Base-by-base conservation (phyloP, 1,140 invertebrate genomes). In the Macrostomum lignano region DNA sequence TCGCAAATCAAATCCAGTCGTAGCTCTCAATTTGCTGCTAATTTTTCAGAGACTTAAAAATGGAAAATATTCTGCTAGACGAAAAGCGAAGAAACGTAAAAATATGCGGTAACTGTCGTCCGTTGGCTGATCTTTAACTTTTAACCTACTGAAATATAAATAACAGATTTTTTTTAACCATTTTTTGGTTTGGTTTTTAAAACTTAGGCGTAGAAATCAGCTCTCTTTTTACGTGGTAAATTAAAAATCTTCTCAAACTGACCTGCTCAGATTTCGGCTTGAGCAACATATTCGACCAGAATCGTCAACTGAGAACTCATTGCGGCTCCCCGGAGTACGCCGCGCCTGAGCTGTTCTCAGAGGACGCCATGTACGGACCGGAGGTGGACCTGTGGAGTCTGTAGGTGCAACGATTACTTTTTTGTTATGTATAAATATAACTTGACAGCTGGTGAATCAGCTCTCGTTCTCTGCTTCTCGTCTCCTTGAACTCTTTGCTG, bases 251-350 rank as follows among this genome's bases (percentile, higher is more conserved):
- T 28, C 4, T 3, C 9, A 28, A 5, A 5, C 15, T 15, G 19
- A 15, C 15, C 19, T 24, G 9, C n/a, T n/a, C 23, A 69, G 67
- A 73, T 60, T 72, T 72, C 52, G 70, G 71, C 11, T 46, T 73
- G 28, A 70, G 69, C 42, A 72, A 71, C 44, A 46, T 64, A 10
- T 70, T 64, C 49, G 52, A 48, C 15, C 47, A 55, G 10, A 54
- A 62, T 13, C 59, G 61, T 10, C 55, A 60, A 17, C 52, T 72
- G 42, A 61, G 62, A 37, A 73, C 70, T 0, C 68, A 70, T 38
- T 73, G 71, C 48, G 70, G 70, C 15, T 72, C 70, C 17, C 65
- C 70, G 2, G 70, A 72, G 51, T 73, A 72, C 46, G 70, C 70
- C 1, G 70, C 70, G 15, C 70, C 70, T 0, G 70, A 73, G 50